Evolutionary conservation across 2,113 vertebrate species (phyloP).

Genomic region (Burhinus bistriatus): DNA sequence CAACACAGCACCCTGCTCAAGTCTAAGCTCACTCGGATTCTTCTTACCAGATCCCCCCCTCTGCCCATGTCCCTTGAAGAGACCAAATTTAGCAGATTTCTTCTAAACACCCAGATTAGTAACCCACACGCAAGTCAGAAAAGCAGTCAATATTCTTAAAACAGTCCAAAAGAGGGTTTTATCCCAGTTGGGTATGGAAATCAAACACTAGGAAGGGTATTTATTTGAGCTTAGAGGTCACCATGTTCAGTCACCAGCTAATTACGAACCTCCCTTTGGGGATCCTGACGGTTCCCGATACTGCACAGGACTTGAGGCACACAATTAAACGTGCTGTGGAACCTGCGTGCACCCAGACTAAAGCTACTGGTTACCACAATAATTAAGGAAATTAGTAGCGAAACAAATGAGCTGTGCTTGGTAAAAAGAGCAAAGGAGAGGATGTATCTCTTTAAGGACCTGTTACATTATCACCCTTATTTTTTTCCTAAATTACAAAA

Average conservation of each 20-base stretch:
- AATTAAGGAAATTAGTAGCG: constrained; percentile 11
- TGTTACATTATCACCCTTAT: background rate
- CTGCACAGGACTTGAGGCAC: background rate
- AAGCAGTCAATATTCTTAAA: background rate
- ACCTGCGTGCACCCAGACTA: background rate
- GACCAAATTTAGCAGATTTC: background rate
- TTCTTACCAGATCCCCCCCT: background rate
- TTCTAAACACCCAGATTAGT: background rate
- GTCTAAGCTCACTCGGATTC: background rate
- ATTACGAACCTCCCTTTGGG: background rate
- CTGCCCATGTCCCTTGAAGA: background rate
- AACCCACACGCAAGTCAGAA: background rate
- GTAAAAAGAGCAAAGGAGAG: background rate
- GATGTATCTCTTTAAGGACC: background rate
- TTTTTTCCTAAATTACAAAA: background rate
- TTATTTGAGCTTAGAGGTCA: background rate
- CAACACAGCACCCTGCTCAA: background rate
- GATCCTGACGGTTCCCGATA: background rate
- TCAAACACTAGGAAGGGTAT: background rate
- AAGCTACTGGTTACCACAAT: background rate
- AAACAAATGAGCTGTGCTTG: background rate
- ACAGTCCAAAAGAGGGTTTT: background rate
- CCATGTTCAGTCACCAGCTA: background rate
- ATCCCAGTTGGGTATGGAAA: background rate
- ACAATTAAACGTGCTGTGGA: background rate